Conservation (phyloP, 2,797 vertebrate genomes). For the Limnodromus scolopaceus region DNA sequence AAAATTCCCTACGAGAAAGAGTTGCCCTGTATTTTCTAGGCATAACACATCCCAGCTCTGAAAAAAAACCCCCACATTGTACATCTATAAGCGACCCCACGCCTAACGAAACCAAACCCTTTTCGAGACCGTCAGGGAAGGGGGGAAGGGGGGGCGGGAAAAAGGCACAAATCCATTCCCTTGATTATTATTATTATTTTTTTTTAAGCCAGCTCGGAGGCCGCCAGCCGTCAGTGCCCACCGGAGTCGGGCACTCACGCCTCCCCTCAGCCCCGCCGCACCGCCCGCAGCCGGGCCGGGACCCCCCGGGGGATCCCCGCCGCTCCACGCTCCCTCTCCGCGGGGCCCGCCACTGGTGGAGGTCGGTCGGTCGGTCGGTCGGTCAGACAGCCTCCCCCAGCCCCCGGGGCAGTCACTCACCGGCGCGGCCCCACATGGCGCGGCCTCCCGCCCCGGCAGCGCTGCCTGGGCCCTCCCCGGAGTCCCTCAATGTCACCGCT, state of each 20-base stretch:
- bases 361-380: too few relatives aligned
- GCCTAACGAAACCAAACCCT: neutral
- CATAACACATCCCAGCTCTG: neutral
- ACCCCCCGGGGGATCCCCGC: neutral
- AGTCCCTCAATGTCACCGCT: neutral
- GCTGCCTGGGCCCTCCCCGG: neutral
- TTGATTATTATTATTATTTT: too few relatives aligned
- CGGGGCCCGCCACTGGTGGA: neutral
- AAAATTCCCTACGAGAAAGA: neutral
- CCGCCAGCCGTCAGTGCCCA: neutral
- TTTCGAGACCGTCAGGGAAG: neutral
- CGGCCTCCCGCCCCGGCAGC: neutral
- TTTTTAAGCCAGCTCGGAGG: neutral
- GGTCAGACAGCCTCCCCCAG: neutral
- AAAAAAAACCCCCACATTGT: neutral
- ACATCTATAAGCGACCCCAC: too few relatives aligned
- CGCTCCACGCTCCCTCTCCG: neutral
- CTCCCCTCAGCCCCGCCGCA: neutral
- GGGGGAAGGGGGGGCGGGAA: too few relatives aligned
- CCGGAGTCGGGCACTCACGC: fast-evolving
- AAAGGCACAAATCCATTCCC: fast-evolving
- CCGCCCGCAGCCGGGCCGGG: neutral
- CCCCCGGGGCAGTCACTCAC: neutral
- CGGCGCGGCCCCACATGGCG: neutral
- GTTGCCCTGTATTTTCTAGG: neutral